A percentile compares a stretch with the other conserved stretches of the same genome.
These are phyloP conservation scores for Lypha dubia DNA, from an alignment of 2,888 invertebrate species.

Conservation along the genomic window DNA sequence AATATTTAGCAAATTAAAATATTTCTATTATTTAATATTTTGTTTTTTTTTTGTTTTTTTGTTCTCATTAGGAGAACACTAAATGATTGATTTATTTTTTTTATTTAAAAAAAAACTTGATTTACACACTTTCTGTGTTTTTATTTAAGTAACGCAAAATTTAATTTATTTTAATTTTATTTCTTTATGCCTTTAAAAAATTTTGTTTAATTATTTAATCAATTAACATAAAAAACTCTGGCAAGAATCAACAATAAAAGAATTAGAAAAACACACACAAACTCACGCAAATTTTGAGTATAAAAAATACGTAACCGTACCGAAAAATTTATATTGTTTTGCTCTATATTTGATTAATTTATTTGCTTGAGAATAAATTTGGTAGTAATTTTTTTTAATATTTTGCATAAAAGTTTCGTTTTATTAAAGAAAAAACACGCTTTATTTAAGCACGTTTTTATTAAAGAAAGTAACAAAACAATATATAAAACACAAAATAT, in stretches of 20 bases:
- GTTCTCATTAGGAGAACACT: slow-evolving; percentile 10
- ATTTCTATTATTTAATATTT: neutral
- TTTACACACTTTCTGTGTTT: slow-evolving; percentile 28
- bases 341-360: slow-evolving; percentile 42
- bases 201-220: slow-evolving; percentile 40
- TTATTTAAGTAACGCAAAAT: slow-evolving; percentile 12
- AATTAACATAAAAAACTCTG: slow-evolving; percentile 36
- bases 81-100: neutral
- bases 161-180: slow-evolving; percentile 14
- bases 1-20: slow-evolving; percentile 17
- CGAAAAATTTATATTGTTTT: slow-evolving; percentile 10
- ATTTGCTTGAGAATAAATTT: slow-evolving; percentile 40
- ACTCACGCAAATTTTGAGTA: neutral
- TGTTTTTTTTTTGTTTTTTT: slow-evolving; percentile 8
- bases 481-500: slow-evolving; percentile 12
- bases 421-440: slow-evolving; percentile 12
- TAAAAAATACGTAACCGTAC: slow-evolving; percentile 30
- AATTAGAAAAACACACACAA: slow-evolving; percentile 6
- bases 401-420: slow-evolving; percentile 4
- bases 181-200: slow-evolving; percentile 1
- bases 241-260: slow-evolving; percentile 29
- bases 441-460: slow-evolving; percentile 40
- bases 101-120: slow-evolving; percentile 31
- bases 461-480: slow-evolving; percentile 8
- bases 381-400: slow-evolving; percentile 18